Evolutionary conservation across 2,888 invertebrate species (phyloP).

Genomic region (Steinernema hermaphroditum): DNA sequence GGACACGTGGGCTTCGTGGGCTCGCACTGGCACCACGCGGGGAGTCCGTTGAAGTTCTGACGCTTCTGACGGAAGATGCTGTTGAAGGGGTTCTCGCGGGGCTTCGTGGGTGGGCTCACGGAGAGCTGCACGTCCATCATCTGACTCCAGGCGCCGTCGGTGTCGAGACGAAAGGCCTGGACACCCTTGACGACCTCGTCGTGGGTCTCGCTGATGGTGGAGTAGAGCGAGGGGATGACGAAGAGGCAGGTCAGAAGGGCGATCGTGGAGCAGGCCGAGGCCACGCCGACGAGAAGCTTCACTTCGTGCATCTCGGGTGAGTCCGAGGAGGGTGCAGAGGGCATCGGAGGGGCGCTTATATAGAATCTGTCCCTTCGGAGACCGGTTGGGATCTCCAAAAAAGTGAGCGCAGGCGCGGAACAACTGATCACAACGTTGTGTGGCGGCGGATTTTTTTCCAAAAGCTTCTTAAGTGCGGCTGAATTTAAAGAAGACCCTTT

Average conservation of each 20-base stretch:
- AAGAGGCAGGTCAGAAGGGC: not conserved
- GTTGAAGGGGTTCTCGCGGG: slow-evolving; percentile 55
- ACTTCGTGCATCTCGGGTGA: not conserved
- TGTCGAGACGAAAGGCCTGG: slow-evolving; percentile 61
- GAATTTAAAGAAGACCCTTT: no score
- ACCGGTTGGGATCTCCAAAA: slow-evolving; percentile 1
- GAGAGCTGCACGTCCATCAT: slow-evolving; percentile 64
- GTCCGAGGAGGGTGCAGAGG: not conserved
- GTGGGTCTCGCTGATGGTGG: not conserved
- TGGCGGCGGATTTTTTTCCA: not conserved
- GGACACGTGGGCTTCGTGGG: slow-evolving; percentile 55
- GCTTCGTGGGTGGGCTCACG: slow-evolving; percentile 62
- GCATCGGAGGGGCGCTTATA: not conserved
- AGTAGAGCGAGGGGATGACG: slow-evolving; percentile 21
- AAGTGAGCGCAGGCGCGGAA: slow-evolving; percentile 1
- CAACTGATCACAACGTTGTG: not conserved
- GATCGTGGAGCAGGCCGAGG: slow-evolving; percentile 6
- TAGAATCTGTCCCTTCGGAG: not conserved
- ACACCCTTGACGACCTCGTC: not conserved
- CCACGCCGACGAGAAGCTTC: slow-evolving; percentile 23
- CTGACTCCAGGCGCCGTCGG: slow-evolving; percentile 65
- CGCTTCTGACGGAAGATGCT: slow-evolving; percentile 64
- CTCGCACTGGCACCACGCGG: slow-evolving; percentile 59
- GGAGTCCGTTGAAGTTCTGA: slow-evolving; percentile 51
- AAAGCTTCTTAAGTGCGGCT: no score